Evolutionary conservation across 2,888 invertebrate genomes (phyloP).

Genomic region (Neoitamus cyanurus): DNA sequence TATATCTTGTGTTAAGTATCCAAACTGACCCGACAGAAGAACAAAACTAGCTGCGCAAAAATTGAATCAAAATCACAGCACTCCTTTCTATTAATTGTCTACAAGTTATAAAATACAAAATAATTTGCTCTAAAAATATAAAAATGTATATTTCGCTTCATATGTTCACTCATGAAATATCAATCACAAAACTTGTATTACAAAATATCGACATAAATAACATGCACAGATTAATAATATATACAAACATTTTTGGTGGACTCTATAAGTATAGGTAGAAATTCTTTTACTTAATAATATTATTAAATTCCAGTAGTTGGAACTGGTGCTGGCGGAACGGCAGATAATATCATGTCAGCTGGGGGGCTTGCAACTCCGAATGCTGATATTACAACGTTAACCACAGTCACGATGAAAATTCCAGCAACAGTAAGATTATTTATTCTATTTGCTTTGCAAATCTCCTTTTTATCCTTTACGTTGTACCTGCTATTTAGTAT

Average conservation of each 20-base stretch:
- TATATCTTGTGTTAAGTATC: no score
- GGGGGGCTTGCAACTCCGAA: slow-evolving; percentile 77
- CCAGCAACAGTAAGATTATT: slow-evolving; percentile 88
- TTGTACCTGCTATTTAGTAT: slow-evolving; percentile 85
- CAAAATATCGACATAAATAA: not conserved
- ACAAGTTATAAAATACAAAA: no score
- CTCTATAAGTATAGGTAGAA: not conserved
- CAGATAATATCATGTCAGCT: slow-evolving; percentile 12
- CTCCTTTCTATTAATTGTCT: no score
- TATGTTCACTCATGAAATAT: no score
- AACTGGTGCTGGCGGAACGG: not conserved
- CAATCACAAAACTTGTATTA: not conserved
- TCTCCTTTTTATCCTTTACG: slow-evolving; percentile 78
- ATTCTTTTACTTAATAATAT: not conserved
- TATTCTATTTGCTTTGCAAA: slow-evolving; percentile 80
- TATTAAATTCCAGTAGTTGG: not conserved
- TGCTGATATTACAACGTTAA: slow-evolving; percentile 89
- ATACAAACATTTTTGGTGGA: not conserved
- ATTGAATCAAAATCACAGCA: no score
- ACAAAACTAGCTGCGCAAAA: no score
- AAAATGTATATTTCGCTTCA: not conserved
- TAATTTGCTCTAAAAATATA: no score
- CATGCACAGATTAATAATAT: not conserved
- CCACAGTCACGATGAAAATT: slow-evolving; percentile 85
- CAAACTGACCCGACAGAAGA: no score